A percentile compares a stretch with the other conserved stretches of the same genome.
Conservation (phyloP, 92 coral and sea anemone species). For the Palythoa grandiflora region DNA sequence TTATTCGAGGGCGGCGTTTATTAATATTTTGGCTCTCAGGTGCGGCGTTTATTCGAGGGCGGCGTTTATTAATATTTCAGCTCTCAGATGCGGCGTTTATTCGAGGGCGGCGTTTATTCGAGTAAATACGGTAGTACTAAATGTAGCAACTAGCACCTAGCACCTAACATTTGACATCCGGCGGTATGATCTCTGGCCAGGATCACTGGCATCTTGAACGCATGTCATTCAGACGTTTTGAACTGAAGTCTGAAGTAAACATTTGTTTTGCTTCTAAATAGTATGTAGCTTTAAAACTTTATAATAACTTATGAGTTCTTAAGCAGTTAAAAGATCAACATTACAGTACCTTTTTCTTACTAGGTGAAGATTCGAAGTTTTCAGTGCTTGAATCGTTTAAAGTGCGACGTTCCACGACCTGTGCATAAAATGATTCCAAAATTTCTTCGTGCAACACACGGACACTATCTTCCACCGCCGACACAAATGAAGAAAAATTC, state of each 20-base stretch:
- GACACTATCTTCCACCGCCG: slow-evolving; percentile 2
- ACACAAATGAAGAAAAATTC: not conserved
- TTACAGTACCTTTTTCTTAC: not conserved
- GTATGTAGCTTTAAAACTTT: not conserved
- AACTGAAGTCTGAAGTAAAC: not conserved
- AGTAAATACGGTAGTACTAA: no score
- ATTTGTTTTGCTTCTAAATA: not conserved
- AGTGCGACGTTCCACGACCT: slow-evolving; percentile 2
- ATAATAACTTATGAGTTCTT: not conserved
- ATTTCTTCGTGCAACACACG: not conserved
- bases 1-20: no score
- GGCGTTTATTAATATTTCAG: no score
- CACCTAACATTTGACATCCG: no score
- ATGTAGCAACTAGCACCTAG: no score
- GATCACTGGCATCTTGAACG: no score
- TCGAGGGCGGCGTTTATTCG: no score
- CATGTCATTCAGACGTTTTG: no score
- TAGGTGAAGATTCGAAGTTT: not conserved
- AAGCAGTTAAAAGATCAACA: not conserved
- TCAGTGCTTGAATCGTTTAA: not conserved
- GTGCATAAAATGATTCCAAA: slow-evolving; percentile 5
- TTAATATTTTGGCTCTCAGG: no score
- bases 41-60: no score
- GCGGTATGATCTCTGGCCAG: no score
- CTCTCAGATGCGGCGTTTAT: no score